A percentile compares a stretch with the other conserved stretches of the same genome.
Evolutionary conservation across 2,113 vertebrate genomes (phyloP).

Genomic region (Callorhinus ursinus): DNA sequence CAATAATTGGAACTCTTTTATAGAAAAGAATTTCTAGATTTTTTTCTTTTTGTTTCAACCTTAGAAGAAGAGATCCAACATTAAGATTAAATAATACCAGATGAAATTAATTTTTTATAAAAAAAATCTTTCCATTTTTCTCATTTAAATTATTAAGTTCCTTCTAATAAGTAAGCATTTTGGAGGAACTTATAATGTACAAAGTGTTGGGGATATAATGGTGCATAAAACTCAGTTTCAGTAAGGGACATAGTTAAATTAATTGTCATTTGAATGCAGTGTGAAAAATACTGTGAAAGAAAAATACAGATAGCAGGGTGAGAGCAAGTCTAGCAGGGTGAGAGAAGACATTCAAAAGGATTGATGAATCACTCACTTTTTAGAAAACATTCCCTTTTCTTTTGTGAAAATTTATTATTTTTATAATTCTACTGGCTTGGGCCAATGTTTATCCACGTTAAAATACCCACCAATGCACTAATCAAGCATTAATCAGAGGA

Average conservation of each 20-base stretch:
- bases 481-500: background rate
- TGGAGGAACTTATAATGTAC: background rate
- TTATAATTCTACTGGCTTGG: background rate
- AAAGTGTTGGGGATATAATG: background rate
- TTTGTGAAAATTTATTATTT: background rate
- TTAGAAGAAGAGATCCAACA: background rate
- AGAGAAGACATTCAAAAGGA: background rate
- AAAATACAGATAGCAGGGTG: background rate
- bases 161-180: background rate
- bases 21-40: background rate
- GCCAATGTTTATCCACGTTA: background rate
- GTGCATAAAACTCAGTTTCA: background rate
- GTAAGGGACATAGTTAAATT: background rate
- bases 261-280: background rate
- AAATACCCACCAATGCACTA: background rate
- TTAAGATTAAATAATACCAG: background rate
- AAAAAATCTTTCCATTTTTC: background rate
- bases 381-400: background rate
- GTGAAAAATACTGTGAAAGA: background rate
- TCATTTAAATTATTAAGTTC: background rate
- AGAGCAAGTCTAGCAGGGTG: background rate
- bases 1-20: background rate
- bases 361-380: background rate
- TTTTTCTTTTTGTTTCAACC: background rate
- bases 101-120: background rate